phyloP scores from a whole-genome alignment of 2,797 vertebrate genomes.

The Halcyon leucocephala region DNA sequence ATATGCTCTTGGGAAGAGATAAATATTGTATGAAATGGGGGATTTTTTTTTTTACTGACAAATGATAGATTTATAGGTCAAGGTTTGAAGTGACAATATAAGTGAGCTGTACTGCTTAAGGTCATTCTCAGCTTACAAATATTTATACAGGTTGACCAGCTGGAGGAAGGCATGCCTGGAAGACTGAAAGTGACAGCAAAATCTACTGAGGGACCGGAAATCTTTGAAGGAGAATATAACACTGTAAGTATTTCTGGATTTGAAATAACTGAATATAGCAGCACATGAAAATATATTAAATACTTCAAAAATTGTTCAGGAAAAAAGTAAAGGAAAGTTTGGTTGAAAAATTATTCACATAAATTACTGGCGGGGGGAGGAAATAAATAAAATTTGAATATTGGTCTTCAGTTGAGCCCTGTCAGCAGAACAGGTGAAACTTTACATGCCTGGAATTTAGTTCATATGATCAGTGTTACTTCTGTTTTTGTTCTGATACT shows the following conservation, averaged over 20 bases:
- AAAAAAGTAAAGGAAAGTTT: neutral
- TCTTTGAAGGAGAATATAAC: slow-evolving; percentile 90
- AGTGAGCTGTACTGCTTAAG: neutral
- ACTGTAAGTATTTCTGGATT: slow-evolving; percentile 83
- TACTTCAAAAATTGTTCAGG: neutral
- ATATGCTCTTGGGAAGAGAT: neutral
- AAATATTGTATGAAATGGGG: neutral
- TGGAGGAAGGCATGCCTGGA: slow-evolving; percentile 91
- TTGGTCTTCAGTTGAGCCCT: neutral
- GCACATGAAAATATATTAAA: neutral
- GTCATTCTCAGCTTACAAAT: neutral
- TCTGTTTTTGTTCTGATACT: neutral
- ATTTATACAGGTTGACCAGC: slow-evolving; percentile 85
- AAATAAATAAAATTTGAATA: neutral
- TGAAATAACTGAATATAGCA: neutral
- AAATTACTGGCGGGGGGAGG: neutral
- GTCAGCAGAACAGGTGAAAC: neutral
- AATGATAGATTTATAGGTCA: neutral
- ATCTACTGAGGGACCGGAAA: slow-evolving; percentile 85
- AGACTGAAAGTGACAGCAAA: slow-evolving; percentile 90
- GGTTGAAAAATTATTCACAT: neutral
- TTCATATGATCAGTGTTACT: neutral
- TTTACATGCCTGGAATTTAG: neutral
- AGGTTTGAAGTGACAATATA: neutral
- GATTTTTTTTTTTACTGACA: neutral